phyloP scores from a whole-genome alignment of 2,113 vertebrate genomes.

The Nothobranchius furzeri region DNA sequence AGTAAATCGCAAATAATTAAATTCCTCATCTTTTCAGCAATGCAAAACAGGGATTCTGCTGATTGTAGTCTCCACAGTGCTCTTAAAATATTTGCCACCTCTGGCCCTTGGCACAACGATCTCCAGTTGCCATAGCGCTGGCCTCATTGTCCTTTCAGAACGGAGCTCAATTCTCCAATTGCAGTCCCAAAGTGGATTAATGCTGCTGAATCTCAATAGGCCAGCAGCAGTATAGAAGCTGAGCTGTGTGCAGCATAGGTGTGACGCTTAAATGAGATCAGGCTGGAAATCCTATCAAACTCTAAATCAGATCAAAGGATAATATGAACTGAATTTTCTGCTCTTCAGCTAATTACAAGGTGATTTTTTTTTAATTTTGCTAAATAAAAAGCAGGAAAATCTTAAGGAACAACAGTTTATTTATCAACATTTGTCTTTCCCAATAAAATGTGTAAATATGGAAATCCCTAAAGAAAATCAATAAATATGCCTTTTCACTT shows the following conservation, averaged over 20 bases:
- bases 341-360: slow-evolving; percentile 37
- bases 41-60: slow-evolving; percentile 55
- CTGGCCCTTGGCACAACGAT: slow-evolving; percentile 58
- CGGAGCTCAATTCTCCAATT: slow-evolving; percentile 51
- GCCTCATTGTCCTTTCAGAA: slow-evolving; percentile 65
- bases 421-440: slow-evolving; percentile 32
- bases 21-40: slow-evolving; percentile 54
- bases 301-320: slow-evolving; percentile 16
- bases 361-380: not conserved
- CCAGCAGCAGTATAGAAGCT: slow-evolving; percentile 29
- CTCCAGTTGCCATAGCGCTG: slow-evolving; percentile 69
- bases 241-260: slow-evolving; percentile 6
- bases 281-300: slow-evolving; percentile 7
- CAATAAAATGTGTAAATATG: slow-evolving; percentile 40
- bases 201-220: slow-evolving; percentile 47
- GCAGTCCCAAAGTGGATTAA: slow-evolving; percentile 47
- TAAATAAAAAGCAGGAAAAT: not conserved
- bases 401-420: too few relatives aligned
- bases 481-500: slow-evolving; percentile 23
- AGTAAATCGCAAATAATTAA: slow-evolving; percentile 35
- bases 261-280: slow-evolving; percentile 10
- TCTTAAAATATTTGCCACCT: slow-evolving; percentile 73
- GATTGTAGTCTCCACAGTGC: slow-evolving; percentile 40
- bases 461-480: slow-evolving; percentile 18
- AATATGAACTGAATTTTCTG: slow-evolving; percentile 14